Percentiles rank a stretch among this genome's conserved stretches.
These are phyloP conservation scores for Nomia melanderi DNA, from an alignment of 1,140 invertebrate species.

Conservation along the genomic window DNA sequence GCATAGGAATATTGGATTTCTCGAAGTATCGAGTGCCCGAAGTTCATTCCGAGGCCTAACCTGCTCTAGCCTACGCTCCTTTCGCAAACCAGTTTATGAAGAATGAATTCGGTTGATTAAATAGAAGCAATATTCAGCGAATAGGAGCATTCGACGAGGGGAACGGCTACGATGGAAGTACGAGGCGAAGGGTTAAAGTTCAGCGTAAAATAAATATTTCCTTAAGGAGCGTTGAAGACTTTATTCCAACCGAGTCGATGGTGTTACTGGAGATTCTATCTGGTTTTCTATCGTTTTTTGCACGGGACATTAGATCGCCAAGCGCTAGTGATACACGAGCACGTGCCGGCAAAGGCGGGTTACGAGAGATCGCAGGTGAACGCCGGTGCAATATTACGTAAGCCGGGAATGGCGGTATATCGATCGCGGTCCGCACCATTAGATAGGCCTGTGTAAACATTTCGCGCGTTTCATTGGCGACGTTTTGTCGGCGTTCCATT, in stretches of 20 bases:
- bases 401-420: constrained; percentile 21
- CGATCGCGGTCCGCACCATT: constrained; percentile 25
- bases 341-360: constrained; percentile 2
- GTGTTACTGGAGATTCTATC: neutral
- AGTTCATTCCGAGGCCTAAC: no score
- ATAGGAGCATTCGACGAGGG: no score
- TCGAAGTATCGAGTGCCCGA: no score
- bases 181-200: no score
- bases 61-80: no score
- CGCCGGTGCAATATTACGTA: constrained; percentile 35
- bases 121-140: no score
- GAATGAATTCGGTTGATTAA: no score
- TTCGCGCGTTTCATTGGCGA: constrained; percentile 29
- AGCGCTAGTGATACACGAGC: neutral
- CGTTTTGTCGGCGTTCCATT: neutral
- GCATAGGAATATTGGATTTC: no score
- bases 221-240: neutral
- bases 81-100: no score
- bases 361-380: constrained; percentile 4
- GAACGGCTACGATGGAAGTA: no score
- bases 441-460: constrained; percentile 33
- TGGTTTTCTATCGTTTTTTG: neutral
- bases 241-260: neutral
- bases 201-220: neutral
- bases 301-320: neutral